Evolutionary conservation across 2,888 invertebrate genomes (phyloP).

Genomic region (Carterocephalus palaemon): DNA sequence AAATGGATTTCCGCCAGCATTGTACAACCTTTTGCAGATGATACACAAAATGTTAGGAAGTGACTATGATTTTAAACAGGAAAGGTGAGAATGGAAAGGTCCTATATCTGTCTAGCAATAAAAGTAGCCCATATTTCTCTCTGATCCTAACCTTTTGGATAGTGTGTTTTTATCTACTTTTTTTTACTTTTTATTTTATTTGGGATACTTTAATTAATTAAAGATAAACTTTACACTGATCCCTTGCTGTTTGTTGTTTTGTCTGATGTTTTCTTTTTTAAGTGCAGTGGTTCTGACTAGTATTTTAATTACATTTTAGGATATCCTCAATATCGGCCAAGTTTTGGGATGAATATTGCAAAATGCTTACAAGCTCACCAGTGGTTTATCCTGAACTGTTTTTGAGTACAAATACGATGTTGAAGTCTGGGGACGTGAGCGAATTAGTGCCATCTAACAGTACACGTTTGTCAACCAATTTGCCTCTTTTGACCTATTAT

Average conservation of each 20-base stretch:
- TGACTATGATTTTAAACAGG: conserved; percentile 30
- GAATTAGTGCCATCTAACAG: conserved; percentile 48
- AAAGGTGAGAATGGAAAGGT: conserved; percentile 55
- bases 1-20: conserved; percentile 52
- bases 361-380: conserved; percentile 50
- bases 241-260: too few relatives aligned
- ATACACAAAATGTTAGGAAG: conserved; percentile 40
- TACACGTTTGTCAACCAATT: conserved; percentile 51
- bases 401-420: conserved; percentile 36
- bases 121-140: too few relatives aligned
- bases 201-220: too few relatives aligned
- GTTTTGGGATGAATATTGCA: conserved; percentile 65
- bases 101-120: too few relatives aligned
- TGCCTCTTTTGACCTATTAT: conserved; percentile 59
- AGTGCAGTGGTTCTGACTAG: not conserved
- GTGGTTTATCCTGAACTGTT: conserved; percentile 55
- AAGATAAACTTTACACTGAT: too few relatives aligned
- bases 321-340: conserved; percentile 50
- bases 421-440: conserved; percentile 35
- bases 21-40: conserved; percentile 51
- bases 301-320: conserved; percentile 38
- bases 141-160: too few relatives aligned
- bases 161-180: not conserved
- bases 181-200: too few relatives aligned
- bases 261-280: not conserved